phyloP scores from a whole-genome alignment of 2,888 invertebrate genomes.

The Rhodophaea formosa region DNA sequence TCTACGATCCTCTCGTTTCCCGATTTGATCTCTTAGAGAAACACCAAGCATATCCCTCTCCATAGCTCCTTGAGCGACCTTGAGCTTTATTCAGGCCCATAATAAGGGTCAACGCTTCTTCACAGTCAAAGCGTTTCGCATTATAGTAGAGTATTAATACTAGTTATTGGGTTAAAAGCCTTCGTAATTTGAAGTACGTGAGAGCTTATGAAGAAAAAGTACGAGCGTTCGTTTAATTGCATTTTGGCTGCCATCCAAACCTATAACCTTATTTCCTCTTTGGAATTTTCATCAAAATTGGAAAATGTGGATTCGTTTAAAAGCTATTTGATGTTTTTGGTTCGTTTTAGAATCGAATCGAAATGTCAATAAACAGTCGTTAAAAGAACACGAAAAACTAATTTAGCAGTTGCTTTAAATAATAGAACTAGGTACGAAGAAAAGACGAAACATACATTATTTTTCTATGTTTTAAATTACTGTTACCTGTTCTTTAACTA shows the following conservation, averaged over 20 bases:
- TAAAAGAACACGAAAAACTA: background rate
- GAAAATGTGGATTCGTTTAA: slow-evolving; percentile 4
- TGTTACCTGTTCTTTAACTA: too few species aligned
- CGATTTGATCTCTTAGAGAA: too few species aligned
- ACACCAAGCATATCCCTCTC: too few species aligned
- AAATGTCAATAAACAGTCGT: background rate
- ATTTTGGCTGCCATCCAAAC: slow-evolving; percentile 30
- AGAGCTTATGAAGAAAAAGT: slow-evolving; percentile 30
- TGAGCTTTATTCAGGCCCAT: too few species aligned
- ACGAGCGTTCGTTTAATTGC: slow-evolving; percentile 35
- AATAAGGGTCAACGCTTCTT: too few species aligned
- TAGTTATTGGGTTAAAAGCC: slow-evolving; percentile 18
- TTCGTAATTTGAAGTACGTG: slow-evolving; percentile 26
- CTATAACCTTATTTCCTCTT: slow-evolving; percentile 13
- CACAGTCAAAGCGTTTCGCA: too few species aligned
- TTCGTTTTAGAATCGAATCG: background rate
- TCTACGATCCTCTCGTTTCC: too few species aligned
- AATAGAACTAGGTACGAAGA: too few species aligned
- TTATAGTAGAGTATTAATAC: background rate
- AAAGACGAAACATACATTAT: too few species aligned
- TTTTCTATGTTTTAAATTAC: too few species aligned
- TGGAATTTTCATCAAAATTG: slow-evolving; percentile 10
- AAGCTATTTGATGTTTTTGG: background rate
- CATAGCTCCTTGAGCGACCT: too few species aligned
- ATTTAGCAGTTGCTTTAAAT: background rate